Evolutionary conservation across 2,888 invertebrate species (phyloP).

Genomic region (Autographa pulchrina): DNA sequence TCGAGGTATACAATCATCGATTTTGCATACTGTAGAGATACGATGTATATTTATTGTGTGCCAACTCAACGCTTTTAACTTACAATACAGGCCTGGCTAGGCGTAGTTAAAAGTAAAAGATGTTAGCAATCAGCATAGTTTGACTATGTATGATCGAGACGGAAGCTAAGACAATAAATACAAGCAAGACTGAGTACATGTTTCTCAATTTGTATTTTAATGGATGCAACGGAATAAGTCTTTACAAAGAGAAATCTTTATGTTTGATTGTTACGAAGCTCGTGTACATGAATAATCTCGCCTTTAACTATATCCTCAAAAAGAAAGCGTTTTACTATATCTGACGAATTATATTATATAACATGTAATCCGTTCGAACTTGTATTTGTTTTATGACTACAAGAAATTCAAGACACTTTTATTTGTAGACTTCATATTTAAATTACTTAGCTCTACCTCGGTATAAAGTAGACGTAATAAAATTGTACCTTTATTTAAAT

Average conservation of each 20-base stretch:
- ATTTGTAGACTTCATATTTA: no score
- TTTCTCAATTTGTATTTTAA: conserved; percentile 14
- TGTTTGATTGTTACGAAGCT: conserved; percentile 35
- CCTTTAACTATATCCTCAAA: conserved; percentile 25
- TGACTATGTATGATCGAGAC: background rate
- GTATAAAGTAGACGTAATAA: background rate
- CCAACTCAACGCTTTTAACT: background rate
- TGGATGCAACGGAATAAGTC: conserved; percentile 19
- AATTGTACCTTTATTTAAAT: background rate
- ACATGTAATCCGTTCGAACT: conserved; percentile 16
- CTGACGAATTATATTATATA: conserved; percentile 15
- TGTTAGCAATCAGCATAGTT: background rate
- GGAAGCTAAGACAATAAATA: conserved; percentile 17
- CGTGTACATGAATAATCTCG: conserved; percentile 36
- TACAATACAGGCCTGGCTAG: background rate
- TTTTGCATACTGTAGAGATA: background rate
- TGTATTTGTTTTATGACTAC: background rate
- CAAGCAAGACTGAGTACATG: conserved; percentile 9
- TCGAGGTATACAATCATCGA: background rate
- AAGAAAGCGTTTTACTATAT: conserved; percentile 34
- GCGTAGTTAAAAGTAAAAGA: background rate
- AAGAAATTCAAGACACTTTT: conserved; percentile 11
- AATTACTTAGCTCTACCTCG: no score
- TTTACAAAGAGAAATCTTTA: conserved; percentile 45
- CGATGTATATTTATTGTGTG: background rate